Conservation (phyloP, 2,888 invertebrate genomes). For the Anoncus sp. region DNA sequence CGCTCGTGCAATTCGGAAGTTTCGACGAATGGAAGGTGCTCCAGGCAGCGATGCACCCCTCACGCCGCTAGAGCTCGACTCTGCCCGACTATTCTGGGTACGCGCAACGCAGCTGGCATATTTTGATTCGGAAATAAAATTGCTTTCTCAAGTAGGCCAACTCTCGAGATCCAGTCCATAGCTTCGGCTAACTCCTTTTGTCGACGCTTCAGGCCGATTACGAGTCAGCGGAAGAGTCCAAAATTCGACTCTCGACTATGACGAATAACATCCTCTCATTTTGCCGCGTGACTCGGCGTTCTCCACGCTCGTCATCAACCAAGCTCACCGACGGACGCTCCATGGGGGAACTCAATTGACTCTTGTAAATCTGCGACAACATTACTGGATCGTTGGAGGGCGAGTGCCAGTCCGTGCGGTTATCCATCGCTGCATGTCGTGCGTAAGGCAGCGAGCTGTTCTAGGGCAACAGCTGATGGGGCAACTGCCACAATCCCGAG, state of each 20-base stretch:
- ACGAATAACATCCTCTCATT: constrained; percentile 49
- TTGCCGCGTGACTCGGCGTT: constrained; percentile 46
- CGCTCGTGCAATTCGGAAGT: no score
- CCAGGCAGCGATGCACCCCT: no score
- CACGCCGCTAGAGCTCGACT: no score
- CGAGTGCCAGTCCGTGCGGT: constrained; percentile 42
- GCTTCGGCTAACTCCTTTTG: no score
- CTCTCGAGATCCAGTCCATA: neutral
- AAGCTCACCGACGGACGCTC: constrained; percentile 55
- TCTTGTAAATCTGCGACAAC: constrained; percentile 25
- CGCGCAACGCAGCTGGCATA: no score
- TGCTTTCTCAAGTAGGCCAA: no score
- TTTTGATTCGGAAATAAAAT: no score
- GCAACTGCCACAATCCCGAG: constrained; percentile 51
- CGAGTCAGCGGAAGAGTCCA: no score
- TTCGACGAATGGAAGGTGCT: no score
- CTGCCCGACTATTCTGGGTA: no score
- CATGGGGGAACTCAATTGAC: constrained; percentile 65
- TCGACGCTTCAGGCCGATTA: no score
- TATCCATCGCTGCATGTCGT: constrained; percentile 58
- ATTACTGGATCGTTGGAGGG: constrained; percentile 64
- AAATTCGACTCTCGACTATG: no score
- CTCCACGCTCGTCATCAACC: constrained; percentile 44
- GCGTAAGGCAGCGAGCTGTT: constrained; percentile 52
- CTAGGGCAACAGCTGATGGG: constrained; percentile 49